A percentile compares a stretch with the other conserved stretches of the same genome.
These are phyloP conservation scores for Drosophila siamana DNA, from an alignment of 2,888 invertebrate genomes.

Conservation along the genomic window DNA sequence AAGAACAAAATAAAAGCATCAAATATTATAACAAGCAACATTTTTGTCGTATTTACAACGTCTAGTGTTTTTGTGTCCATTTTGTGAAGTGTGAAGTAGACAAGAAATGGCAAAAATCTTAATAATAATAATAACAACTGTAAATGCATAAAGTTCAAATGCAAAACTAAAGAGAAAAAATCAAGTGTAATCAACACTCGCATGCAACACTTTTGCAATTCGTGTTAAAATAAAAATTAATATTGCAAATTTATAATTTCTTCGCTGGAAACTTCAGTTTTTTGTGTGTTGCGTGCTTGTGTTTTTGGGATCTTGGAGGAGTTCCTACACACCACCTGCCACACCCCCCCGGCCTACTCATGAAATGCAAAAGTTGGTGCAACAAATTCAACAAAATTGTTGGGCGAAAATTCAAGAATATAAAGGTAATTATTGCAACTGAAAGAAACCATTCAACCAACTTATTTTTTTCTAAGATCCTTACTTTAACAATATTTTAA, in stretches of 20 bases:
- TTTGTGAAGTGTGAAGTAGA: slow-evolving; percentile 19
- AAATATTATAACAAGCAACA: slow-evolving; percentile 1
- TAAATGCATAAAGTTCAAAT: slow-evolving; percentile 28
- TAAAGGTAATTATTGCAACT: slow-evolving; percentile 80
- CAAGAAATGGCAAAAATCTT: slow-evolving; percentile 33
- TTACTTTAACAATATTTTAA: no score
- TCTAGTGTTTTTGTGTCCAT: slow-evolving; percentile 20
- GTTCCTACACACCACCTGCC: slow-evolving; percentile 31
- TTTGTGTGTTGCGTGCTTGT: slow-evolving; percentile 28
- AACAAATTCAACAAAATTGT: slow-evolving; percentile 85
- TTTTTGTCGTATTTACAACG: slow-evolving; percentile 30
- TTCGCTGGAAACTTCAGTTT: neutral
- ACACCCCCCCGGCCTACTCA: slow-evolving; percentile 78
- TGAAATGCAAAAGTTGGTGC: slow-evolving; percentile 86
- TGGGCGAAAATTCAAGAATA: slow-evolving; percentile 84
- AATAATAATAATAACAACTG: slow-evolving; percentile 20
- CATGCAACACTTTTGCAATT: no score
- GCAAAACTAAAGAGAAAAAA: slow-evolving; percentile 8
- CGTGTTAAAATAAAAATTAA: slow-evolving; percentile 13
- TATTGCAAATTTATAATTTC: slow-evolving; percentile 19
- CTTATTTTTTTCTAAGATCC: no score
- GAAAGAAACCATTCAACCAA: no score
- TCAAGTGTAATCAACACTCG: slow-evolving; percentile 32
- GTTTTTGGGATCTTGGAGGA: slow-evolving; percentile 34
- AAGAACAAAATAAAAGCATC: slow-evolving; percentile 9